These are phyloP conservation scores for Apotomis betuletana DNA, from an alignment of 2,888 invertebrate genomes.

Conservation along the genomic window DNA sequence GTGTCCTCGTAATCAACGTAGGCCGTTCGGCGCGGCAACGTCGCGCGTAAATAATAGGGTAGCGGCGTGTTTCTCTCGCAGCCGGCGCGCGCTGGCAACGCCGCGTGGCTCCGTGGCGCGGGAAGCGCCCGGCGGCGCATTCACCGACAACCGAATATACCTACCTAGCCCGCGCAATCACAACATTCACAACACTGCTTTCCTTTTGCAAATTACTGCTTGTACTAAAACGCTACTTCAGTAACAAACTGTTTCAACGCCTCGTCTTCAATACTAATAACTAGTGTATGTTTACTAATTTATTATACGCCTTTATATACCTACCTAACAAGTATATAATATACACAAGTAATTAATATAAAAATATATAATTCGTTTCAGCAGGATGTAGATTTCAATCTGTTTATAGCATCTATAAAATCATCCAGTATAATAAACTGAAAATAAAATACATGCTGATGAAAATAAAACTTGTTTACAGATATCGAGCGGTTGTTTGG, in stretches of 20 bases:
- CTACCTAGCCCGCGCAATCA: conserved; percentile 67
- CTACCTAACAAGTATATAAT: conserved; percentile 22
- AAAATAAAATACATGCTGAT: conserved; percentile 64
- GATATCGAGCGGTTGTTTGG: conserved; percentile 79
- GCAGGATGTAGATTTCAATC: background rate
- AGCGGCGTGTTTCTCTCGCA: conserved; percentile 83
- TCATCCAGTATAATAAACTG: conserved; percentile 41
- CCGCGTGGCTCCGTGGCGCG: conserved; percentile 57
- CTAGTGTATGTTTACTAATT: conserved; percentile 13
- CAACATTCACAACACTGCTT: conserved; percentile 52
- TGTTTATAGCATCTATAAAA: conserved; percentile 21
- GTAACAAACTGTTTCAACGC: background rate
- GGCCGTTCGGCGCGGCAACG: conserved; percentile 79
- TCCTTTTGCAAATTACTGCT: conserved; percentile 51
- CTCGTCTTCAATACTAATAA: background rate
- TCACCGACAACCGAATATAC: conserved; percentile 73
- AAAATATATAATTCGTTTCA: conserved; percentile 1
- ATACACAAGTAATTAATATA: conserved; percentile 14
- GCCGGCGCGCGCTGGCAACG: conserved; percentile 81
- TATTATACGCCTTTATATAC: conserved; percentile 29
- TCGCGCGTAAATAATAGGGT: conserved; percentile 84
- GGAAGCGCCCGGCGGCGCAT: conserved; percentile 57
- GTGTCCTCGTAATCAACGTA: conserved; percentile 84
- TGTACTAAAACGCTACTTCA: conserved; percentile 26
- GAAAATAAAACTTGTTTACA: conserved; percentile 81